Evolutionary conservation across 2,888 invertebrate species (phyloP), one percentile per base, ranked within the genome.

Genomic region (Hipparchia sbordonii): DNA sequence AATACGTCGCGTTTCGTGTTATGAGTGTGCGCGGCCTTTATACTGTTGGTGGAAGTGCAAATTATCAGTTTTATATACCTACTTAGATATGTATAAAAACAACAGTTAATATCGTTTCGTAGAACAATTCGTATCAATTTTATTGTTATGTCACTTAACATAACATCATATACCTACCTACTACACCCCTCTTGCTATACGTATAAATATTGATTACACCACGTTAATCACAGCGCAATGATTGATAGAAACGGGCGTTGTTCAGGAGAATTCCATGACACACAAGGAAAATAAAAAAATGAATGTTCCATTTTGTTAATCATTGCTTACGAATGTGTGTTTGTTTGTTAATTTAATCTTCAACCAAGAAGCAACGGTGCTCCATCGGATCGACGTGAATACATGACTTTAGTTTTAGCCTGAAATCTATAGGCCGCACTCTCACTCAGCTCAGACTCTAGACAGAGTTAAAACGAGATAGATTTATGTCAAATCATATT

Each of bases 21-120:
- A 8, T 23, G 7, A 57, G 57, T 57, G 23, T 57, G 57, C 57
- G 13, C 13, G n/a, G 7, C 2, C 13, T 13, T 51, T 51, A 57
- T 78, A 76, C 74, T 85, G 83, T 86, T 84, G 3, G 5, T 84
- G 82, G 82, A 84, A 84, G 83, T 84, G 82, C 82, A 80, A 76
- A 71, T 73, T 76, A 76, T 77, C 72, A 71, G 6, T 76, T 74
- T 74, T 5, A 39, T 39, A 39, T 39, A 23, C 23, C 23, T 23
- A 23, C 23, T 23, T 23, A 23, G 0, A 23, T 80, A 63, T 62
- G 56, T 74, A 68, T 61, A 68, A 6, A 72, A 57, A 62, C 61
- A 52, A 73, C 33, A 74, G 77, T 75, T 54, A 59, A 74, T 78
- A 61, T 57, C 63, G 70, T 48, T 66, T 62, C 70, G 39, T 60